Evolutionary conservation across 2,888 invertebrate species (phyloP).

Genomic region (Drosophila formosana): DNA sequence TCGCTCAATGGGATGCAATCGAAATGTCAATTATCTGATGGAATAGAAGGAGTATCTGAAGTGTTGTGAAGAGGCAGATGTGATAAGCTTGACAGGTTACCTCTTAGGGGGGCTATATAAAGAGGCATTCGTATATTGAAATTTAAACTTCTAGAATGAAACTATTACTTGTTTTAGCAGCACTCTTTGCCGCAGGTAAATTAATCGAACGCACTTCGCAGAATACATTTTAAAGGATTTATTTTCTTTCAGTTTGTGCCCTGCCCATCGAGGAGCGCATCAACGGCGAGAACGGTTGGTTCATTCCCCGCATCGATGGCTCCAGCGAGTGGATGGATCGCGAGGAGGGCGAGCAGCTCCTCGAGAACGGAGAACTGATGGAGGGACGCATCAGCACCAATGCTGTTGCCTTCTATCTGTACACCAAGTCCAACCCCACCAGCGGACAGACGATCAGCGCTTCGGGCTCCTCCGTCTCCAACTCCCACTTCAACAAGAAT

Average conservation of each 20-base stretch:
- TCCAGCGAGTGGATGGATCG: constrained; percentile 63
- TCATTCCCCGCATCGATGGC: constrained; percentile 68
- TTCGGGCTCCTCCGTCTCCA: constrained; percentile 23
- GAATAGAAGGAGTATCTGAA: constrained; percentile 11
- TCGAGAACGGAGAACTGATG: constrained; percentile 26
- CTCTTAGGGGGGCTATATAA: constrained; percentile 37
- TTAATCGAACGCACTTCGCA: neutral
- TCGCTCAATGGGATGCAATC: constrained; percentile 2
- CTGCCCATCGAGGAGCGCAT: constrained; percentile 51
- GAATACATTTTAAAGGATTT: neutral
- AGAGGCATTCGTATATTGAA: neutral
- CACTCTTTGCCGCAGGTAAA: constrained; percentile 50
- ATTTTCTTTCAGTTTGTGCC: constrained; percentile 26
- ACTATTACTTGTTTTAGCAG: constrained; percentile 14
- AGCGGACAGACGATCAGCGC: constrained; percentile 39
- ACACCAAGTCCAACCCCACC: constrained; percentile 62
- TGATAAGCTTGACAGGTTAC: constrained; percentile 5
- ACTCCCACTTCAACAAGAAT: constrained; percentile 49
- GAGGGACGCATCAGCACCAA: constrained; percentile 46
- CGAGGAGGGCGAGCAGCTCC: constrained; percentile 43
- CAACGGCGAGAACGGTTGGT: constrained; percentile 75
- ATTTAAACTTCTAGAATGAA: neutral
- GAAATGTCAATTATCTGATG: constrained; percentile 11
- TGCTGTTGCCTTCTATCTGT: constrained; percentile 64
- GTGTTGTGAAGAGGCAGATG: neutral